Percentiles rank a stretch among this genome's conserved stretches.
Evolutionary conservation across 2,797 vertebrate species (phyloP).

Genomic region (Prunella strophiata): DNA sequence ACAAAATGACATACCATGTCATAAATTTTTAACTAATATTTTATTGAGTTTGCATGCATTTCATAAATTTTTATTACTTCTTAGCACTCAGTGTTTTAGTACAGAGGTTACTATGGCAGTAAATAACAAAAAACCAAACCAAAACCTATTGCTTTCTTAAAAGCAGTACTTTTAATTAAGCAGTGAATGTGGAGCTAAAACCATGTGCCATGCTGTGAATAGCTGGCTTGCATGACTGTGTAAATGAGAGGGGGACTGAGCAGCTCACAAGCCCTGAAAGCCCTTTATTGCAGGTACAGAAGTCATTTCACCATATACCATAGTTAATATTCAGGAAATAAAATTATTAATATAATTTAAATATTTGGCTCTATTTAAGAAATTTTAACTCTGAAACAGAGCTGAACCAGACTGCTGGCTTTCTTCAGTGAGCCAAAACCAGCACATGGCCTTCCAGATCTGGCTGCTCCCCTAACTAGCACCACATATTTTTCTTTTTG

Average conservation of each 20-base stretch:
- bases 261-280: slow-evolving; percentile 41
- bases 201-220: slow-evolving; percentile 38
- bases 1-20: background rate
- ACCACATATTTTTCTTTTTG: background rate
- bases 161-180: slow-evolving; percentile 74
- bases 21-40: slow-evolving; percentile 27
- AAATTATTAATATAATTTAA: slow-evolving; percentile 60
- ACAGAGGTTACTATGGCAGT: slow-evolving; percentile 45
- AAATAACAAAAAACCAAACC: background rate
- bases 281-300: slow-evolving; percentile 32
- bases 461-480: background rate
- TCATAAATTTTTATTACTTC: slow-evolving; percentile 50
- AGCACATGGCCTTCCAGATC: slow-evolving; percentile 34
- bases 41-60: background rate
- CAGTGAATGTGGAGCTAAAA: slow-evolving; percentile 39
- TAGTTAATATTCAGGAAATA: slow-evolving; percentile 55
- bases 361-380: slow-evolving; percentile 53
- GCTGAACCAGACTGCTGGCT: slow-evolving; percentile 29
- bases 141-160: slow-evolving; percentile 68
- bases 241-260: background rate
- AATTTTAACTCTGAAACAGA: slow-evolving; percentile 52
- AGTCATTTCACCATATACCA: slow-evolving; percentile 13
- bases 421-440: slow-evolving; percentile 47
- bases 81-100: slow-evolving; percentile 50
- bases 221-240: slow-evolving; percentile 27